These are phyloP conservation scores for Andinoacara biseriatus DNA, from an alignment of 2,113 vertebrate species.

Conservation along the genomic window DNA sequence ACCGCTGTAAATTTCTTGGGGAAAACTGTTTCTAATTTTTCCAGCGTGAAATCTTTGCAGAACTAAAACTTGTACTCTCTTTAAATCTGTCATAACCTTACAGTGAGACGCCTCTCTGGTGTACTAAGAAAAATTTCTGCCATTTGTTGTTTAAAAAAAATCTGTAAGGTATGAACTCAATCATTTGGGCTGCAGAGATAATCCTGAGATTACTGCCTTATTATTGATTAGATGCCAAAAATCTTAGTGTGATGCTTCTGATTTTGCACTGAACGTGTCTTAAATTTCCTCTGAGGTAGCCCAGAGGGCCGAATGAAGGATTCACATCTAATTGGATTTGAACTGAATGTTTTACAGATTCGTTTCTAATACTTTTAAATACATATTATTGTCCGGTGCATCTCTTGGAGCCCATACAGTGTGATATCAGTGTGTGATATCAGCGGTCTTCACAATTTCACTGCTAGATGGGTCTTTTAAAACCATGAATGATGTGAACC, in stretches of 20 bases:
- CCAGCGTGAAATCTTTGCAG: slow-evolving; percentile 3
- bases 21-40: neutral
- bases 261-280: slow-evolving; percentile 10
- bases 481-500: neutral
- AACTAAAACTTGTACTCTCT: neutral
- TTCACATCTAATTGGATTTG: neutral
- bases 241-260: slow-evolving; percentile 10
- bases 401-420: neutral
- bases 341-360: slow-evolving; percentile 2
- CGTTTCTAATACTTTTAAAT: neutral
- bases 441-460: neutral
- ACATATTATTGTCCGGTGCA: neutral
- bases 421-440: slow-evolving; percentile 9
- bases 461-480: neutral
- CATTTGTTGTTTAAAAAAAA: neutral
- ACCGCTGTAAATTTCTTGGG: neutral
- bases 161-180: neutral
- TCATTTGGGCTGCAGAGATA: neutral
- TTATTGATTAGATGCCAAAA: slow-evolving; percentile 37
- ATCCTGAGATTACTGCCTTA: slow-evolving; percentile 49
- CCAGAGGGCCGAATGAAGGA: neutral
- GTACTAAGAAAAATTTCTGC: neutral
- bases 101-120: neutral
- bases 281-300: slow-evolving; percentile 3
- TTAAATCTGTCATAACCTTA: neutral